Evolutionary conservation across 2,888 invertebrate species (phyloP).

Genomic region (Leucania comma): DNA sequence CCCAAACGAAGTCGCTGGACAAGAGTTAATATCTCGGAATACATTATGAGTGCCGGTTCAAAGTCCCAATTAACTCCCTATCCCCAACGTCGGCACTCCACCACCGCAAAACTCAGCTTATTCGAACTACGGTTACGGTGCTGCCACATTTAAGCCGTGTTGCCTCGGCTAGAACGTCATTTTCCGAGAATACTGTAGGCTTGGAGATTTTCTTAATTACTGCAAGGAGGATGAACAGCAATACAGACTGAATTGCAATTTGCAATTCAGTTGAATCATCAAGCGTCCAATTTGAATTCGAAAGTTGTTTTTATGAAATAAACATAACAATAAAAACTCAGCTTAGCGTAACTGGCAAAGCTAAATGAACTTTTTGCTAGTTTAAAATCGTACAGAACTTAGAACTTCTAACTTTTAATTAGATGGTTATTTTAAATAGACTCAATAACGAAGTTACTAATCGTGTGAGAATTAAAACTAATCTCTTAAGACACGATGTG

Average conservation of each 20-base stretch:
- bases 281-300: conserved; percentile 2
- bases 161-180: conserved; percentile 38
- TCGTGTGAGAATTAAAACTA: conserved; percentile 1
- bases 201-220: conserved; percentile 7
- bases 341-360: conserved; percentile 2
- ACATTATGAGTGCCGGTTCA: conserved; percentile 53
- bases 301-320: neutral
- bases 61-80: conserved; percentile 59
- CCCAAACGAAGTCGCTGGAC: conserved; percentile 25
- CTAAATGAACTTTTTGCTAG: neutral
- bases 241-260: neutral
- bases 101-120: conserved; percentile 60
- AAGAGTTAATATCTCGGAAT: conserved; percentile 58
- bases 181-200: conserved; percentile 21
- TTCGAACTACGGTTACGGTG: conserved; percentile 42
- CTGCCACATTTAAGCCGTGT: conserved; percentile 36
- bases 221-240: neutral
- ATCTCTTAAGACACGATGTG: neutral
- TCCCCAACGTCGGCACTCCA: conserved; percentile 45
- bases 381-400: conserved; percentile 17
- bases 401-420: conserved; percentile 34
- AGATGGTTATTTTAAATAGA: conserved; percentile 25
- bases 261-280: conserved; percentile 11
- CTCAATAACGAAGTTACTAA: conserved; percentile 20
- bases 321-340: conserved; percentile 14